Percentiles rank a stretch among this genome's conserved stretches.
Evolutionary conservation across 2,113 vertebrate genomes (phyloP).

Genomic region (Corythornis cristatus): DNA sequence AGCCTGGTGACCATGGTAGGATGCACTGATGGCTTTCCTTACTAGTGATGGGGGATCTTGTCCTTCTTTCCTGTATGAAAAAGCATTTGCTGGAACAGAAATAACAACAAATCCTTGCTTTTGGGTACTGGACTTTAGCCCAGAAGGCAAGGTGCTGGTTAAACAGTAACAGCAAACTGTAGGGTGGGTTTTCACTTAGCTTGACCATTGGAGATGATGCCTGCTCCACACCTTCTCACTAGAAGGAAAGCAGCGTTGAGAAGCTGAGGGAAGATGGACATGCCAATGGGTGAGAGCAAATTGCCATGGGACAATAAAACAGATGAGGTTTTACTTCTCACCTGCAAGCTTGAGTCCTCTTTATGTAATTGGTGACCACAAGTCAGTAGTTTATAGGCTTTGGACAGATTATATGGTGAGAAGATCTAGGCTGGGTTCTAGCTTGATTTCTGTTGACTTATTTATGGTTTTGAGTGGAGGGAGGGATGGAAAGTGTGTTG

Average conservation of each 20-base stretch:
- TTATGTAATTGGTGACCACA: background rate
- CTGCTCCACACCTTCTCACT: background rate
- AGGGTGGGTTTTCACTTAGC: background rate
- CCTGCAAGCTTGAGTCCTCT: background rate
- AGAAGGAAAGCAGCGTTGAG: background rate
- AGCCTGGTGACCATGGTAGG: background rate
- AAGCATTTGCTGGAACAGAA: background rate
- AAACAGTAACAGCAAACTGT: background rate
- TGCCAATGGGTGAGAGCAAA: background rate
- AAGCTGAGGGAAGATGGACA: rapidly evolving
- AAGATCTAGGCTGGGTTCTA: background rate
- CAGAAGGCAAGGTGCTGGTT: background rate
- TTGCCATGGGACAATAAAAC: background rate
- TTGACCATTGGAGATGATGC: background rate
- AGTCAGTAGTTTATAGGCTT: background rate
- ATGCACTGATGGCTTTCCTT: background rate
- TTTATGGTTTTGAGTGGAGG: too few relatives aligned
- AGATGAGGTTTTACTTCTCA: background rate
- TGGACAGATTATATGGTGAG: background rate
- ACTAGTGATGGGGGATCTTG: background rate
- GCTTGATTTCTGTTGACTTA: background rate
- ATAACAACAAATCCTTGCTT: background rate
- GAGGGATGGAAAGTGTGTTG: background rate
- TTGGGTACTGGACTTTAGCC: background rate
- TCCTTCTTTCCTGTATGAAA: background rate